These are phyloP conservation scores for Epicampocera succincta DNA, from an alignment of 2,888 invertebrate genomes.

Conservation along the genomic window DNA sequence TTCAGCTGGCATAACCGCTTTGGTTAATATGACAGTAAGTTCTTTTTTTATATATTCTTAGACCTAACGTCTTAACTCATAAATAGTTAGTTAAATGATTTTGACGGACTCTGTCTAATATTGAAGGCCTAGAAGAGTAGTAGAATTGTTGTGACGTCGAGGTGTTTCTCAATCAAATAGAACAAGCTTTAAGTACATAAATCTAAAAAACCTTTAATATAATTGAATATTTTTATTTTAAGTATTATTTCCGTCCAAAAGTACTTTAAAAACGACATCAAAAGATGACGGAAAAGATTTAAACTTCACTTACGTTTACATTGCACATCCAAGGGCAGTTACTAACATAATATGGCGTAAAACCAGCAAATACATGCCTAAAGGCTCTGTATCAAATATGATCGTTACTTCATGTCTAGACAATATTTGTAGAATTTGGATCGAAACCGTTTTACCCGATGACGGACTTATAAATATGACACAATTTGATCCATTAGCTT, in stretches of 20 bases:
- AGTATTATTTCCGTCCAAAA: slow-evolving; percentile 90
- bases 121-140: too few species aligned
- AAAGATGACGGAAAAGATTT: slow-evolving; percentile 83
- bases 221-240: slow-evolving; percentile 53
- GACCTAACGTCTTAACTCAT: too few species aligned
- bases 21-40: too few species aligned
- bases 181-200: background rate
- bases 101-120: too few species aligned
- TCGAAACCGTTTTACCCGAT: slow-evolving; percentile 97
- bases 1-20: too few species aligned
- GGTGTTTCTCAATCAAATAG: background rate
- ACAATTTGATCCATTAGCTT: slow-evolving; percentile 83
- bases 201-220: background rate
- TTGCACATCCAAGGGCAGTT: slow-evolving; percentile 97
- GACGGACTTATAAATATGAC: slow-evolving; percentile 91
- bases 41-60: too few species aligned
- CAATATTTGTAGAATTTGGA: slow-evolving; percentile 99
- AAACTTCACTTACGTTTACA: slow-evolving; percentile 96
- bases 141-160: too few species aligned
- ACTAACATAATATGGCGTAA: slow-evolving; percentile 99
- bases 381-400: slow-evolving; percentile 98
- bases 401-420: slow-evolving; percentile 98
- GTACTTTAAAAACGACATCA: slow-evolving; percentile 82
- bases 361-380: slow-evolving; percentile 99
- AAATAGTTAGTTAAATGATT: too few species aligned